A percentile compares a stretch with the other conserved stretches of the same genome.
Evolutionary conservation across 2,888 invertebrate genomes (phyloP).

Genomic region (Diachrysia chrysitis): DNA sequence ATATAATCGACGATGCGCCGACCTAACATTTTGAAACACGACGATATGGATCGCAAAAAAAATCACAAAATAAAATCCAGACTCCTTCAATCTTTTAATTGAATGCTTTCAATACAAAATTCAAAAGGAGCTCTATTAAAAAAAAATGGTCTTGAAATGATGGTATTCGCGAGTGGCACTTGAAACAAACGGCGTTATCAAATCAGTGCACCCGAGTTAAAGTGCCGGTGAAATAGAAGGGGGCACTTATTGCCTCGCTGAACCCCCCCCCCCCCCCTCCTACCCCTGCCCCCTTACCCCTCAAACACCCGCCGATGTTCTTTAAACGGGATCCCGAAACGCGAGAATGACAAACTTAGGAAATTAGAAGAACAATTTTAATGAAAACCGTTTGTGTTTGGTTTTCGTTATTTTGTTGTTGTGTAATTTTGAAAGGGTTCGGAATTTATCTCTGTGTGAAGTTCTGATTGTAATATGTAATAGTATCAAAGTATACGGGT

Average conservation of each 20-base stretch:
- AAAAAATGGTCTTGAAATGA: slow-evolving; percentile 78
- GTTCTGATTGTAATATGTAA: slow-evolving; percentile 22
- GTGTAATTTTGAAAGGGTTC: slow-evolving; percentile 37
- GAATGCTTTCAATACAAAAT: slow-evolving; percentile 66
- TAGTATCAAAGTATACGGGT: slow-evolving; percentile 26
- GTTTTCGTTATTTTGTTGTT: slow-evolving; percentile 51
- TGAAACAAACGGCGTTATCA: slow-evolving; percentile 88
- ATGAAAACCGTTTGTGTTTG: slow-evolving; percentile 46
- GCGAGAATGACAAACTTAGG: slow-evolving; percentile 63
- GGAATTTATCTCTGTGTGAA: slow-evolving; percentile 42
- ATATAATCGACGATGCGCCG: too few species aligned
- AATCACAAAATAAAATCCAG: slow-evolving; percentile 10
- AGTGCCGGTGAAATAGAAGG: slow-evolving; percentile 87
- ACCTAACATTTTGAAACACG: background rate
- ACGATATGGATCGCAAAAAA: slow-evolving; percentile 10
- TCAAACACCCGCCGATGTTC: slow-evolving; percentile 53
- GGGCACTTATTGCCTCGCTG: slow-evolving; percentile 83
- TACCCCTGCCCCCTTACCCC: slow-evolving; percentile 30
- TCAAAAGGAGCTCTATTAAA: slow-evolving; percentile 60
- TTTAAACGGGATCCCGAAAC: slow-evolving; percentile 53
- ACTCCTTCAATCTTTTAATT: slow-evolving; percentile 64
- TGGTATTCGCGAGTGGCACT: slow-evolving; percentile 79
- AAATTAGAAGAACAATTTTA: slow-evolving; percentile 61
- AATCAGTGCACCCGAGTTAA: slow-evolving; percentile 88
- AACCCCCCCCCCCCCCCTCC: slow-evolving; percentile 50